Evolutionary conservation across 2,888 invertebrate genomes (phyloP), one percentile per base, ranked within the genome.

Genomic region (Noctuana brunneofusca): DNA sequence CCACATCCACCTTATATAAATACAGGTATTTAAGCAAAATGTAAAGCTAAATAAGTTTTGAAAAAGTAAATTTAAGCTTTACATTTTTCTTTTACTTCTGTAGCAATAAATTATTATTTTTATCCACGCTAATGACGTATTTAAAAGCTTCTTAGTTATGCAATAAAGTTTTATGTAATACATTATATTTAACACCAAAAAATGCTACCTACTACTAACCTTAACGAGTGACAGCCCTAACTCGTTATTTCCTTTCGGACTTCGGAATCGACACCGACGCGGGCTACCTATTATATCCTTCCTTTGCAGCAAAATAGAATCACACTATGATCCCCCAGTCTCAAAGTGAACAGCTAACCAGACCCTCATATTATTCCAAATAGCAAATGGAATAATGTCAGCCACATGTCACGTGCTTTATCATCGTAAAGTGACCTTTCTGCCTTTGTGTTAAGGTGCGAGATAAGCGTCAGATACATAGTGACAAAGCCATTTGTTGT

Each of bases 381-480:
- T 79, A 76, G 55, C 55, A 55, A 78, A 82, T 80, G 75, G 76
- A 75, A 82, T 82, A 79, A 81, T 82, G 68, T 72, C 73, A 64
- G 71, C 69, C 70, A 58, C 16, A 14, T 16, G 12, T 53, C 35
- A 41, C 53, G 41, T 20, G 43, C 14, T 48, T 48, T 49, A 27
- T 49, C 49, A 27, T 14, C 64, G 30, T 16, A 71, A 73, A 71
- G 60, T 71, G 46, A 58, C 64, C 74, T 64, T 58, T 75, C 72
- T 14, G 11, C 9, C 48, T 12, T 54, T 6, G 57, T 9, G 16
- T 64, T 70, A 73, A 63, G 71, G 63, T 41, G 58, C 57, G 63
- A 68, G 55, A 64, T 66, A 68, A 58, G 22, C 48, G 27, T 52
- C 58, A 58, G 55, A 64, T 53, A 55, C 38, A 24, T 14, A 22